Evolutionary conservation across 2,797 vertebrate species (phyloP).

Genomic region (Lerista edwardsae): DNA sequence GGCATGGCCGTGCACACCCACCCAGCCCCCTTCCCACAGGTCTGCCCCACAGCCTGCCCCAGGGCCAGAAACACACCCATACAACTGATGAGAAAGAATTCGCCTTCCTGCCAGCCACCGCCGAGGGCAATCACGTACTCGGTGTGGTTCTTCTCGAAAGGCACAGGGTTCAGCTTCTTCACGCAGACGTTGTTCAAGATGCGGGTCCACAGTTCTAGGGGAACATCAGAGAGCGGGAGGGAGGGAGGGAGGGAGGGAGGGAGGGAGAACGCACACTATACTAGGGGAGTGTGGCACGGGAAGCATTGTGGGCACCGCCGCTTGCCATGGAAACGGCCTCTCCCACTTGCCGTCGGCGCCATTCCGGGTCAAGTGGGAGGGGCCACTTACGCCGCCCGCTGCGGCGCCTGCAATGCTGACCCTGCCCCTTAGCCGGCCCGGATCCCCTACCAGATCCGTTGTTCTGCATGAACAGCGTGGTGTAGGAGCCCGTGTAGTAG

Average conservation of each 20-base stretch:
- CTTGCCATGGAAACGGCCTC: no score
- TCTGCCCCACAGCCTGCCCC: background rate
- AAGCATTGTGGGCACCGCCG: no score
- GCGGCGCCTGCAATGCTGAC: background rate
- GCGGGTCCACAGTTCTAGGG: slow-evolving; percentile 38
- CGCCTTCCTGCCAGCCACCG: slow-evolving; percentile 54
- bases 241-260: background rate
- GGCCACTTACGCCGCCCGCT: no score
- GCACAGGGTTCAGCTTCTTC: slow-evolving; percentile 59
- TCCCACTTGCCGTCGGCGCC: no score
- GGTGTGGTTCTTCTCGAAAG: slow-evolving; percentile 14
- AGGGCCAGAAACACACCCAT: slow-evolving; percentile 40
- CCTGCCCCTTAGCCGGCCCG: no score
- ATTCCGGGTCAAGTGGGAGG: no score
- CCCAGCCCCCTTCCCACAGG: no score
- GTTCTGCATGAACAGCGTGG: background rate
- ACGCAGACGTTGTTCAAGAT: slow-evolving; percentile 56
- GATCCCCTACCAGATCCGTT: slow-evolving; percentile 56
- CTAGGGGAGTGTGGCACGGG: no score
- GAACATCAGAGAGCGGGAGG: background rate
- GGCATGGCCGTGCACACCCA: no score
- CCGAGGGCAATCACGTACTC: slow-evolving; percentile 66
- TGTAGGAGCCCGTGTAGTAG: slow-evolving; percentile 70
- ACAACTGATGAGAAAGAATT: slow-evolving; percentile 56
- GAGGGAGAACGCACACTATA: no score